phyloP scores from a whole-genome alignment of 2,113 vertebrate genomes.

The Macroglossus sobrinus region DNA sequence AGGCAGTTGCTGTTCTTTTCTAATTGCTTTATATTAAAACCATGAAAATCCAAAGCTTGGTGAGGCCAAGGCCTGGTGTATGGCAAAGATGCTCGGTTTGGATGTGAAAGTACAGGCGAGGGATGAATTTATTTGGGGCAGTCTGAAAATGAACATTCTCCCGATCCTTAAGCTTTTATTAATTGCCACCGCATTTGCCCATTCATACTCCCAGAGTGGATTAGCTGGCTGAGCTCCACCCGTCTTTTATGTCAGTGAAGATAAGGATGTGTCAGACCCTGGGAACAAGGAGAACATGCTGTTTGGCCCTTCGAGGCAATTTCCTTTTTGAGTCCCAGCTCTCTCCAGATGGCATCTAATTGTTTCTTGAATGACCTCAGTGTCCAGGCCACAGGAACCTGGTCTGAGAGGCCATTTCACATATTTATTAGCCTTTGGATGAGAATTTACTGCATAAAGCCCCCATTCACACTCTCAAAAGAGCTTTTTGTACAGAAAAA shows the following conservation, averaged over 20 bases:
- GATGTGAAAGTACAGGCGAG: neutral
- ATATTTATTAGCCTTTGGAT: conserved; percentile 68
- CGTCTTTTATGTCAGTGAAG: conserved; percentile 42
- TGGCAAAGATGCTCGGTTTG: neutral
- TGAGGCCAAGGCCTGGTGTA: neutral
- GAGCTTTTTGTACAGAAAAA: conserved; percentile 65
- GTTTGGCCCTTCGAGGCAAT: conserved; percentile 62
- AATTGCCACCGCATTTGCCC: neutral
- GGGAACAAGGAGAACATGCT: conserved; percentile 65
- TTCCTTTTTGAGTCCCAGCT: conserved; percentile 53
- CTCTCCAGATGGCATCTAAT: conserved; percentile 75
- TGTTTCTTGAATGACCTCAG: conserved; percentile 77
- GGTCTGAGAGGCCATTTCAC: conserved; percentile 67
- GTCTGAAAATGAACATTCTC: neutral
- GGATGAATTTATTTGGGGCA: neutral
- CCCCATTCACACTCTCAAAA: conserved; percentile 72
- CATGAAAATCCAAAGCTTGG: neutral
- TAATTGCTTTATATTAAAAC: conserved; percentile 26
- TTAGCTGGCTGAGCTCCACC: conserved; percentile 25
- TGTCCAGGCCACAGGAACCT: conserved; percentile 73
- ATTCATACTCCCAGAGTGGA: neutral
- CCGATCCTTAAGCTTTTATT: neutral
- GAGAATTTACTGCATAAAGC: conserved; percentile 65
- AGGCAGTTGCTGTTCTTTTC: neutral
- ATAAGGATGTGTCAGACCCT: conserved; percentile 64